Evolutionary conservation across 64 coral and sea anemone genomes (phyloP).

Genomic region (Montipora cactus): DNA sequence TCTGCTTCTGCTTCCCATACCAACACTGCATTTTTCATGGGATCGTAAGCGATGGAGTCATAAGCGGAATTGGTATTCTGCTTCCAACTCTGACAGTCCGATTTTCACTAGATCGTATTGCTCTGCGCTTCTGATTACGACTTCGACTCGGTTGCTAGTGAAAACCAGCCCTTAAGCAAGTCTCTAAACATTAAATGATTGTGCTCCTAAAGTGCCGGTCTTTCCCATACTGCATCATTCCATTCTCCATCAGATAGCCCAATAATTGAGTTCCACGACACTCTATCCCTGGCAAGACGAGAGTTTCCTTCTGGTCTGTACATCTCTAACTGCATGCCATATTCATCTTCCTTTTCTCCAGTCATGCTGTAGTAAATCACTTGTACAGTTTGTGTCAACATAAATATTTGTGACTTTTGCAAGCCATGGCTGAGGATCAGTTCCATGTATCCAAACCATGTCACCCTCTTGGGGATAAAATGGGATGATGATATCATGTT

Average conservation of each 20-base stretch:
- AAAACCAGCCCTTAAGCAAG: too few species aligned
- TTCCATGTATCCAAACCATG: neutral
- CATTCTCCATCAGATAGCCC: neutral
- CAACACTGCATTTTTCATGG: too few species aligned
- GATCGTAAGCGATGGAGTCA: too few species aligned
- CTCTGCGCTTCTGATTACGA: too few species aligned
- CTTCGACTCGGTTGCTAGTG: too few species aligned
- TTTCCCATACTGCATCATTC: neutral
- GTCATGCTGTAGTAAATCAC: neutral
- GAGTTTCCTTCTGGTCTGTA: neutral
- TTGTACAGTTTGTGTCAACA: neutral
- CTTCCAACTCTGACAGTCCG: too few species aligned
- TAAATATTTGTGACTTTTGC: neutral
- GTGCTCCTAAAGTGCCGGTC: too few species aligned
- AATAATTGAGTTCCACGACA: neutral
- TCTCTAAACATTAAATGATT: too few species aligned
- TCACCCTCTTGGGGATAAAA: neutral
- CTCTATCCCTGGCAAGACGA: neutral
- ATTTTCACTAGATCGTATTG: too few species aligned
- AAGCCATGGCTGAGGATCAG: slow-evolving; percentile 12
- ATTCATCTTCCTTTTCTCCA: neutral
- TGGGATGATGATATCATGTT: neutral
- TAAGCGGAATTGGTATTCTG: too few species aligned
- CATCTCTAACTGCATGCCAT: neutral
- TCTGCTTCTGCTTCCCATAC: too few species aligned